These are phyloP conservation scores for Corynorhinus townsendii DNA, from an alignment of 2,113 vertebrate genomes.

Conservation along the genomic window DNA sequence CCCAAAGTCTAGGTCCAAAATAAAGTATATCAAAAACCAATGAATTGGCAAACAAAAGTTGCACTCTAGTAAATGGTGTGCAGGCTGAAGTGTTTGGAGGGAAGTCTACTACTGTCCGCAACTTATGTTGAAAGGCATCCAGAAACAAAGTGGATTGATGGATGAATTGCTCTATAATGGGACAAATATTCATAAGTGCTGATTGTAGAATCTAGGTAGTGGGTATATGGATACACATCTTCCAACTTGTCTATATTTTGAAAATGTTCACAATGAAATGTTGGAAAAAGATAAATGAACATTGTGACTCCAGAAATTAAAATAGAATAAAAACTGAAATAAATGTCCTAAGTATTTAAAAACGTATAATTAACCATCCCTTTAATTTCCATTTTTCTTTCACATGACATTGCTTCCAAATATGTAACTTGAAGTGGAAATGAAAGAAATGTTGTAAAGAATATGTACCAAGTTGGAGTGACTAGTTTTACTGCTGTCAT, in stretches of 20 bases:
- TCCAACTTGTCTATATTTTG: background rate
- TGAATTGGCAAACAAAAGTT: background rate
- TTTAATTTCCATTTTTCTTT: conserved; percentile 2
- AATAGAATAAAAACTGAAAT: background rate
- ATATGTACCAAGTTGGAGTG: background rate
- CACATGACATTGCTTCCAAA: background rate
- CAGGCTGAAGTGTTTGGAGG: background rate
- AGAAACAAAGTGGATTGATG: background rate
- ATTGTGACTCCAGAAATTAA: background rate
- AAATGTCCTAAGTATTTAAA: background rate
- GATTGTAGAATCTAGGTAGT: background rate
- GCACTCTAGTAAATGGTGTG: background rate
- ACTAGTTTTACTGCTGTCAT: background rate
- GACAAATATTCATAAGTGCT: background rate
- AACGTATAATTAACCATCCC: background rate
- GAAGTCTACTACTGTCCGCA: background rate
- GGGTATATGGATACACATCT: background rate
- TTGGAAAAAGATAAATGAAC: background rate
- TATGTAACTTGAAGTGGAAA: background rate
- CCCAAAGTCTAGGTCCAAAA: background rate
- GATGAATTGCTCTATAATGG: background rate
- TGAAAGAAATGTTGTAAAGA: background rate
- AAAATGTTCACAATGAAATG: background rate
- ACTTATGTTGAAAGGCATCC: background rate
- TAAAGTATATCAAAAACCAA: background rate